Evolutionary conservation across 2,113 vertebrate genomes (phyloP).

Genomic region (Anas platyrhynchos): DNA sequence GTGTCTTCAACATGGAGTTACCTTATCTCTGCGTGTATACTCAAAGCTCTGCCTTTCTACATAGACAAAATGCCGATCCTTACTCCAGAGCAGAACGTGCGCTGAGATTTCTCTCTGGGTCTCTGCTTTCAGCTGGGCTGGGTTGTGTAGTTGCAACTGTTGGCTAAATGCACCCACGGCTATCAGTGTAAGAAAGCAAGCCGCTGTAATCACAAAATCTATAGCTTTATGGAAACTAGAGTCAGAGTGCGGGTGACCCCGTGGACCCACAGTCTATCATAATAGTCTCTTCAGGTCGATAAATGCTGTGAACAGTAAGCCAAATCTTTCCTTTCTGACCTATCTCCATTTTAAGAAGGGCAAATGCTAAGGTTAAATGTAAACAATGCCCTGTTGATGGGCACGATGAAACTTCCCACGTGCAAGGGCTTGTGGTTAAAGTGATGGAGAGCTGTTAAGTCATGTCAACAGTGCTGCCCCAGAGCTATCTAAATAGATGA

Average conservation of each 20-base stretch:
- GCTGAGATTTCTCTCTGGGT: neutral
- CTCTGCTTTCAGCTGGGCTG: neutral
- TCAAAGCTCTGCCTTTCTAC: neutral
- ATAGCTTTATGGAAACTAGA: constrained; percentile 18
- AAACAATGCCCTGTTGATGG: neutral
- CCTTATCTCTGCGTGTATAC: fast-evolving
- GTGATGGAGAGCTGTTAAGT: neutral
- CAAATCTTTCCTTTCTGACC: neutral
- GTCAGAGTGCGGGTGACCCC: neutral
- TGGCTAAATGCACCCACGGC: neutral
- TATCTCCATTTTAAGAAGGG: neutral
- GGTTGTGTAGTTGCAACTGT: fast-evolving
- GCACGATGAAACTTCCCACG: neutral
- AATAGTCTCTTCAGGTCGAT: constrained; percentile 18
- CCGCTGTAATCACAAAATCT: constrained; percentile 38
- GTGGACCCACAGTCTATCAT: constrained; percentile 23
- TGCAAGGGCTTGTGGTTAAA: neutral
- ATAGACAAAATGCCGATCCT: neutral
- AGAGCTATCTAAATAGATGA: neutral
- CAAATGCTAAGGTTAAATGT: constrained; percentile 2
- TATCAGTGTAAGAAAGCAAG: neutral
- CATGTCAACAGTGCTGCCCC: neutral
- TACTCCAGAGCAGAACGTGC: neutral
- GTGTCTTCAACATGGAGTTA: neutral
- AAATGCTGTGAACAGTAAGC: neutral